Evolutionary conservation across 2,797 vertebrate genomes (phyloP).

Genomic region (Girardinus metallicus): DNA sequence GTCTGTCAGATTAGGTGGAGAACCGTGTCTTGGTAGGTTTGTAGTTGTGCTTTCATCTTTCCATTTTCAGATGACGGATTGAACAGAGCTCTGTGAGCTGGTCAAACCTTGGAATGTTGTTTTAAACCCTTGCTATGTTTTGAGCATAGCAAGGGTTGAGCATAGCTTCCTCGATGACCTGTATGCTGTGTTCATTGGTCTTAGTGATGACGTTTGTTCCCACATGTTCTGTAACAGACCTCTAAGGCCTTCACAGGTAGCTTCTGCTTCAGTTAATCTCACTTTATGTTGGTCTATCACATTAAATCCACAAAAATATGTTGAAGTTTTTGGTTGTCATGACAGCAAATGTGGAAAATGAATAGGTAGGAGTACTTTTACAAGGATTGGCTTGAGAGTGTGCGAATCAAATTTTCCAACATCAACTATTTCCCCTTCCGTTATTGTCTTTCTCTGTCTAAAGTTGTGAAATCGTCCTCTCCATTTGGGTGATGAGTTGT

Average conservation of each 20-base stretch:
- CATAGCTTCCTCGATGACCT: not conserved
- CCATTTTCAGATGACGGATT: too few species aligned
- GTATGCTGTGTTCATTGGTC: not conserved
- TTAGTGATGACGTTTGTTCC: not conserved
- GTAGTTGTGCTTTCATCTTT: too few species aligned
- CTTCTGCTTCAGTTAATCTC: not conserved
- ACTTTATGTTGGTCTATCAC: too few species aligned
- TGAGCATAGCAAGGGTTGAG: too few species aligned
- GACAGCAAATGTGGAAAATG: not conserved
- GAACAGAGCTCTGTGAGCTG: too few species aligned
- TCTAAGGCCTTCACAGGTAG: not conserved
- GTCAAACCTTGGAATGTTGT: not conserved
- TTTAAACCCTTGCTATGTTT: not conserved
- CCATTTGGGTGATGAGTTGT: slow-evolving; percentile 40
- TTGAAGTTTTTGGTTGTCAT: not conserved
- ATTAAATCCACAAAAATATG: not conserved
- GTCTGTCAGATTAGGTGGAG: too few species aligned
- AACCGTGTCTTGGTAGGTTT: too few species aligned
- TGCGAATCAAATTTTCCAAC: not conserved
- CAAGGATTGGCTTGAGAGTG: not conserved
- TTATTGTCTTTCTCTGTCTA: not conserved
- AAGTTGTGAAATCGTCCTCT: slow-evolving; percentile 6
- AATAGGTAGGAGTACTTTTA: not conserved
- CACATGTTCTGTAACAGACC: not conserved
- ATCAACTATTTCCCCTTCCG: not conserved